Evolutionary conservation across 2,888 invertebrate genomes (phyloP).

Genomic region (Halictus quadricinctus): DNA sequence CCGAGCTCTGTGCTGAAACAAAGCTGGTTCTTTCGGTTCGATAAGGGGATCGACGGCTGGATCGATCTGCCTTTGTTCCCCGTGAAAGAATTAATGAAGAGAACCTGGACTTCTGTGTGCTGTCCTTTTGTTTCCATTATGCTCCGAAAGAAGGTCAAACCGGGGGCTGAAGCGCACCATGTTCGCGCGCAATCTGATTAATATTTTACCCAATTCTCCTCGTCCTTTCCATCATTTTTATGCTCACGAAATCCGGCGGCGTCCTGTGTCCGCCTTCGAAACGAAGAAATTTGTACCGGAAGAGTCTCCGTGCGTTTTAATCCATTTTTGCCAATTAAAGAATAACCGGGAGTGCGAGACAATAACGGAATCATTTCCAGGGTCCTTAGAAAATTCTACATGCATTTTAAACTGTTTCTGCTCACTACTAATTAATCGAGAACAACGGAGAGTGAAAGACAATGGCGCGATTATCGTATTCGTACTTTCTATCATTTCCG

Average conservation of each 20-base stretch:
- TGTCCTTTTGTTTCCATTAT: constrained; percentile 17
- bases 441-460: no score
- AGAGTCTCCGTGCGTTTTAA: background rate
- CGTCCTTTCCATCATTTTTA: background rate
- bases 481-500: no score
- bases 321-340: background rate
- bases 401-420: background rate
- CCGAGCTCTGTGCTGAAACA: constrained; percentile 16
- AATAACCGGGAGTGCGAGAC: background rate
- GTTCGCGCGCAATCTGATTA: constrained; percentile 7
- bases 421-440: background rate
- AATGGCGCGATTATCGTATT: no score
- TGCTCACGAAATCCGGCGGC: background rate
- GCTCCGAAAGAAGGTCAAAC: constrained; percentile 8
- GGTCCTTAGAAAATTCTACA: background rate
- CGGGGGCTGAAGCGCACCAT: background rate
- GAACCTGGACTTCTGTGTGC: background rate
- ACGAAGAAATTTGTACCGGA: background rate
- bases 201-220: background rate
- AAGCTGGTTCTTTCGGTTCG: constrained; percentile 13
- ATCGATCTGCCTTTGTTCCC: constrained; percentile 35
- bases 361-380: no score
- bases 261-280: background rate
- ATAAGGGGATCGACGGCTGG: constrained; percentile 17
- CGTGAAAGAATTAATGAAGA: constrained; percentile 8